Evolutionary conservation across 30 jellyfish, hydroid and myxozoan genomes (phyloP), one percentile per base, ranked within the genome.

Genomic region (Haliclystus octoradiatus): DNA sequence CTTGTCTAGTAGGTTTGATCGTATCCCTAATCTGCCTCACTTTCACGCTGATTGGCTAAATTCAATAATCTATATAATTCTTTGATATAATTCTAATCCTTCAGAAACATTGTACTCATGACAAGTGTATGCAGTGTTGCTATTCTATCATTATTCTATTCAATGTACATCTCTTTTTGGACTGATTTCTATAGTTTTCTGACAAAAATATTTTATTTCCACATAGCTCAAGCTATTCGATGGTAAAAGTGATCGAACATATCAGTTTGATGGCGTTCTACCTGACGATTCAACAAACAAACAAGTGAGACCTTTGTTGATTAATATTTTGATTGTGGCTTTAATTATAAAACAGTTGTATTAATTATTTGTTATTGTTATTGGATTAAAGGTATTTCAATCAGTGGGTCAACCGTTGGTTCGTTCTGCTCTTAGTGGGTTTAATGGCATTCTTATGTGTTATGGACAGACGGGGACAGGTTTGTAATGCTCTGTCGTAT

Each of bases 391-490:
- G 94, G 94, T 86, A 15, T 86, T 78, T 76, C 73, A 73, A 63
- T 73, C 64, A 34, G 96, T 86, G 3, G 96, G 92, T 0, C 92
- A 86, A 49, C 96, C 96, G 12, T 73, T 86, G 0, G 81, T 86
- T 22, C 77, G 76, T 40, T 86, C 96, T 1, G 96, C 96, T 1
- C 75, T 86, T 2, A 86, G 96, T 74, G 96, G 96, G 9, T 86
- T 86, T 49, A 86, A 86, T 65, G 96, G 96, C 14, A 86, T 86
- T 34, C 89, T 86, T 0, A 86, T 86, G 96, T 86, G 96, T 69
- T 86, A 86, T 26, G 96, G 96, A 25, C 96, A 86, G 53, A 86
- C 96, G 5, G 96, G 96, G 32, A 86, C 96, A 57, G 96, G 96
- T 86, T 66, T 19, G 57, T 40, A 40, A 5, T 40, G 14, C 57